These are phyloP conservation scores for Lysiphlebus fabarum DNA, from an alignment of 1,140 invertebrate species.

Conservation along the genomic window DNA sequence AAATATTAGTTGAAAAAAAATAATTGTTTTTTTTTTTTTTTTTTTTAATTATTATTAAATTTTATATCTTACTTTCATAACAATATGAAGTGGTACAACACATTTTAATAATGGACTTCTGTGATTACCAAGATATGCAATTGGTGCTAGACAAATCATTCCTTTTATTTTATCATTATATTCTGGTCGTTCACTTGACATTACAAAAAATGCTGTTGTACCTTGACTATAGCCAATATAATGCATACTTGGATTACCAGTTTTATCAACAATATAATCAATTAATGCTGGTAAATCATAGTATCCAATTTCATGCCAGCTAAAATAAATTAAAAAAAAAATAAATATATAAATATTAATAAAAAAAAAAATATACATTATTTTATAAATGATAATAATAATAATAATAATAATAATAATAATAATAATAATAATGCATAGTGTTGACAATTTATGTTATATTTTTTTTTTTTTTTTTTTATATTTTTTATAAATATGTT, in stretches of 20 bases:
- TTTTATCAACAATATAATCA: constrained; percentile 58
- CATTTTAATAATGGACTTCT: constrained; percentile 46
- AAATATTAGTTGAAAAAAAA: constrained; percentile 25
- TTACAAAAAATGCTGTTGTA: constrained; percentile 56
- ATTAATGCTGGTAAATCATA: constrained; percentile 61
- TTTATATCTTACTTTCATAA: constrained; percentile 43
- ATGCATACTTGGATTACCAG: constrained; percentile 51
- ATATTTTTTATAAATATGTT: background rate
- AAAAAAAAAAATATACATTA: too few species aligned
- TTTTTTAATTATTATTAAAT: too few species aligned
- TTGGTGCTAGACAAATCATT: constrained; percentile 66
- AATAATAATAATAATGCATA: too few species aligned
- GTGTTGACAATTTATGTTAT: too few species aligned
- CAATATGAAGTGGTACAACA: constrained; percentile 37
- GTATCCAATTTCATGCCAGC: constrained; percentile 58
- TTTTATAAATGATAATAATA: too few species aligned
- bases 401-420: too few species aligned
- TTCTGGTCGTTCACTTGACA: constrained; percentile 64
- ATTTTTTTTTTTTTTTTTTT: too few species aligned
- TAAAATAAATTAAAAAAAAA: too few species aligned
- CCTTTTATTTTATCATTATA: constrained; percentile 64
- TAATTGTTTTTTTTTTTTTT: background rate
- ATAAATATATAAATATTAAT: too few species aligned
- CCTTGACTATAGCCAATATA: constrained; percentile 63
- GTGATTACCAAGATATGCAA: constrained; percentile 54